Conservation (phyloP, 2,888 invertebrate genomes). For the Entomobrya multifasciata region DNA sequence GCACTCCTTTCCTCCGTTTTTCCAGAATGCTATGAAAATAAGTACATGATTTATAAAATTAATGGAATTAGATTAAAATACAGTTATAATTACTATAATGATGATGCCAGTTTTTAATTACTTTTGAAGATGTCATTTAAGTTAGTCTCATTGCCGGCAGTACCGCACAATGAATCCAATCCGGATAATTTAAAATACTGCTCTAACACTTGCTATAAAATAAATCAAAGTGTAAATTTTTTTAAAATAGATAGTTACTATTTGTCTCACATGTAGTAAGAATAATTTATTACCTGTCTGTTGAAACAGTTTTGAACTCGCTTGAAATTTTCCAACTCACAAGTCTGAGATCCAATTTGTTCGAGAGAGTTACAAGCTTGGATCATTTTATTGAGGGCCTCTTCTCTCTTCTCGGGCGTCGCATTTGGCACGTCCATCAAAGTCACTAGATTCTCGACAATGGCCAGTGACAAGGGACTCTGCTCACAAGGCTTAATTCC, state of each 20-base stretch:
- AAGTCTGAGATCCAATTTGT: slow-evolving; percentile 55
- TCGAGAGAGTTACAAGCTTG: slow-evolving; percentile 61
- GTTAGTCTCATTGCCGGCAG: slow-evolving; percentile 46
- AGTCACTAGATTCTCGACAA: slow-evolving; percentile 56
- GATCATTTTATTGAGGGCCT: slow-evolving; percentile 45
- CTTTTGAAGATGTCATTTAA: slow-evolving; percentile 48
- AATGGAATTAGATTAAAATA: too few relatives aligned
- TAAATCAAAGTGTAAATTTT: too few relatives aligned
- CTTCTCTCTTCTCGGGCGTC: slow-evolving; percentile 39
- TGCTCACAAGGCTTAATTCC: slow-evolving; percentile 56
- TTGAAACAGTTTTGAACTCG: slow-evolving; percentile 54
- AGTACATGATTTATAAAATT: background rate
- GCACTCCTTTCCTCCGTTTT: slow-evolving; percentile 51
- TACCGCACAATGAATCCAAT: slow-evolving; percentile 48
- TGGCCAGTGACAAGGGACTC: slow-evolving; percentile 57
- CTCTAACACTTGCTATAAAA: slow-evolving; percentile 53
- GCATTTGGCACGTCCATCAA: slow-evolving; percentile 58
- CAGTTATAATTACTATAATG: too few relatives aligned
- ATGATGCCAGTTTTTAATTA: too few relatives aligned
- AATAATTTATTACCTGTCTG: background rate
- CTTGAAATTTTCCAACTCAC: slow-evolving; percentile 57
- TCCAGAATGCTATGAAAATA: slow-evolving; percentile 40
- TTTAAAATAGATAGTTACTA: too few relatives aligned
- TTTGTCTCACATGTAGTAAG: too few relatives aligned
- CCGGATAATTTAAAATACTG: slow-evolving; percentile 58